Conservation (phyloP, 1,140 invertebrate species). For the Drosophila micromelanica region DNA sequence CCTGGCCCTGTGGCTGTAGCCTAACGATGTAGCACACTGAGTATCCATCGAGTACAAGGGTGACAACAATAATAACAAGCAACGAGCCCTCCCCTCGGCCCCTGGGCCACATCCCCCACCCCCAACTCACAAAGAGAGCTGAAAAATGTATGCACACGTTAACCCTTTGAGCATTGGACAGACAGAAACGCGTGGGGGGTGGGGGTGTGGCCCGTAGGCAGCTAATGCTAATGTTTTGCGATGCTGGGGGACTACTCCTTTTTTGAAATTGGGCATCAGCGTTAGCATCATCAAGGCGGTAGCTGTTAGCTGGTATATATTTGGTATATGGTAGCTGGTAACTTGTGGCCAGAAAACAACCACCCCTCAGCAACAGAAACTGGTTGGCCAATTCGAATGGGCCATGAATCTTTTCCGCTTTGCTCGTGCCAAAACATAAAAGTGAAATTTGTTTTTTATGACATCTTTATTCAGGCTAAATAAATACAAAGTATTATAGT, state of each 20-base stretch:
- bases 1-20: conserved; percentile 1
- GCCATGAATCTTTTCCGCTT: conserved; percentile 76
- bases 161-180: conserved; percentile 69
- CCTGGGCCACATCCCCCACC: background rate
- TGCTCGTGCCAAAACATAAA: conserved; percentile 71
- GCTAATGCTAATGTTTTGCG: conserved; percentile 59
- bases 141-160: conserved; percentile 64
- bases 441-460: conserved; percentile 82
- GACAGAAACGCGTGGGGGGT: too few relatives aligned
- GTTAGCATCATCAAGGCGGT: conserved; percentile 30
- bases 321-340: conserved; percentile 5
- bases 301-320: background rate
- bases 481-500: conserved; percentile 76
- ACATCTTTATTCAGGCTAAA: conserved; percentile 79
- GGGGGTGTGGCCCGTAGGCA: too few relatives aligned
- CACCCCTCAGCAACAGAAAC: conserved; percentile 14
- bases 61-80: conserved; percentile 61
- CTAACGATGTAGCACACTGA: conserved; percentile 33
- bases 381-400: conserved; percentile 63
- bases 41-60: conserved; percentile 54
- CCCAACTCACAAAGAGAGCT: too few relatives aligned
- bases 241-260: conserved; percentile 30
- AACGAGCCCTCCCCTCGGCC: background rate
- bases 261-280: conserved; percentile 71
- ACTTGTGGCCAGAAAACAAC: background rate